Evolutionary conservation across 2,113 vertebrate genomes (phyloP).

Genomic region (Cyanoramphus novaezelandiae): DNA sequence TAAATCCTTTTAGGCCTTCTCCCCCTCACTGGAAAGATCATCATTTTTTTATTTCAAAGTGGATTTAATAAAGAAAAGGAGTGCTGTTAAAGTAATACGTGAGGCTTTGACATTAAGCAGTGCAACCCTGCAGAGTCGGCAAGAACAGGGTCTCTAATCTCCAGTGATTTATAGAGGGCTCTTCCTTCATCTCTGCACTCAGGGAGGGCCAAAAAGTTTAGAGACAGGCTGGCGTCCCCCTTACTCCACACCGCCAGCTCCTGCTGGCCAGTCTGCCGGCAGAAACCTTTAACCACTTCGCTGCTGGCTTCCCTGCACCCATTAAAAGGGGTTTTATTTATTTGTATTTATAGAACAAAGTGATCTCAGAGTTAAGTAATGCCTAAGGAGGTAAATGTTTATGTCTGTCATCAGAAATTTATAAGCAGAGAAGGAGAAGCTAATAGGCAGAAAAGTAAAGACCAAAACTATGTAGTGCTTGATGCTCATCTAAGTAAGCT

Average conservation of each 20-base stretch:
- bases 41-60: slow-evolving; percentile 85
- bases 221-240: slow-evolving; percentile 97
- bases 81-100: slow-evolving; percentile 90
- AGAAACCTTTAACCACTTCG: slow-evolving; percentile 78
- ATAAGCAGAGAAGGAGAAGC: slow-evolving; percentile 62
- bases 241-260: slow-evolving; percentile 81
- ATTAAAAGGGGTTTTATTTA: slow-evolving; percentile 64
- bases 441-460: slow-evolving; percentile 49
- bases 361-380: slow-evolving; percentile 70
- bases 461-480: slow-evolving; percentile 20
- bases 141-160: slow-evolving; percentile 97
- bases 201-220: slow-evolving; percentile 92
- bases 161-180: slow-evolving; percentile 96
- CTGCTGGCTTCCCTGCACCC: slow-evolving; percentile 59
- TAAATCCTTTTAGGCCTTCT: slow-evolving; percentile 85
- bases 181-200: slow-evolving; percentile 89
- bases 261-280: slow-evolving; percentile 77
- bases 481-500: slow-evolving; percentile 53
- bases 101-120: slow-evolving; percentile 97
- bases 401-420: slow-evolving; percentile 62
- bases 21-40: slow-evolving; percentile 86
- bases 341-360: slow-evolving; percentile 72
- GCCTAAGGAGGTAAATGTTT: slow-evolving; percentile 67
- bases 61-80: slow-evolving; percentile 91
- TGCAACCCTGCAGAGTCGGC: slow-evolving; percentile 85